A percentile compares a stretch with the other conserved stretches of the same genome.
These are phyloP conservation scores for Zaprionus nigranus DNA, from an alignment of 1,140 invertebrate genomes.

Conservation along the genomic window DNA sequence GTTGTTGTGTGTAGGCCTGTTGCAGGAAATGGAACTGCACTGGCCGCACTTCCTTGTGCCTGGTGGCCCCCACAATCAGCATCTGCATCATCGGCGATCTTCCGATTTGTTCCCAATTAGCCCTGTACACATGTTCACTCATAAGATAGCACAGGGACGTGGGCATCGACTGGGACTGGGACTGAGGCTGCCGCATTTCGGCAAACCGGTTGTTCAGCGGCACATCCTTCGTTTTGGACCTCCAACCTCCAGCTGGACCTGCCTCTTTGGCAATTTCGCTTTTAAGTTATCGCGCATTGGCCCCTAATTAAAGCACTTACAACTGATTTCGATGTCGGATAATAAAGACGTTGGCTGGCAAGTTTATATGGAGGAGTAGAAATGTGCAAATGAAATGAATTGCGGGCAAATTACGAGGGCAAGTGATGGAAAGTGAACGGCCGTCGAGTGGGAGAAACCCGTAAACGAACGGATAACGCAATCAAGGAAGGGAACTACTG, in stretches of 20 bases:
- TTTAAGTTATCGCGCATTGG: slow-evolving; percentile 71
- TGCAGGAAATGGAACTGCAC: slow-evolving; percentile 36
- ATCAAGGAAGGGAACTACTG: neutral
- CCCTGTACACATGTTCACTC: slow-evolving; percentile 9
- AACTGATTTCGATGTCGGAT: slow-evolving; percentile 63
- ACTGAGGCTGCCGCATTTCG: neutral
- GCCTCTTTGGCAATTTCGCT: slow-evolving; percentile 62
- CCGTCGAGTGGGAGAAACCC: slow-evolving; percentile 27
- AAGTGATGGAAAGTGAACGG: slow-evolving; percentile 40
- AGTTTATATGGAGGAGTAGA: slow-evolving; percentile 19
- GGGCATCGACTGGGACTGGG: neutral
- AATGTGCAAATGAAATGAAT: slow-evolving; percentile 21
- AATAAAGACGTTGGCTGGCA: slow-evolving; percentile 37
- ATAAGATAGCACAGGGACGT: neutral
- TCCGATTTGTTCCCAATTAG: slow-evolving; percentile 32
- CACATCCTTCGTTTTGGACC: slow-evolving; percentile 10
- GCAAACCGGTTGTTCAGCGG: slow-evolving; percentile 52
- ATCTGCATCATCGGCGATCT: neutral
- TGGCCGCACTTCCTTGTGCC: slow-evolving; percentile 41
- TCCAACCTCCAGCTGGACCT: slow-evolving; percentile 44
- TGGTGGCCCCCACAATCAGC: slow-evolving; percentile 26
- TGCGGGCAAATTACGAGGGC: slow-evolving; percentile 30
- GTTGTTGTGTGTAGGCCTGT: slow-evolving; percentile 67
- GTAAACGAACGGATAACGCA: slow-evolving; percentile 19
- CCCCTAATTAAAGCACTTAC: slow-evolving; percentile 77